Evolutionary conservation across 2,888 invertebrate species (phyloP).

Genomic region (Hypsopygia costalis): DNA sequence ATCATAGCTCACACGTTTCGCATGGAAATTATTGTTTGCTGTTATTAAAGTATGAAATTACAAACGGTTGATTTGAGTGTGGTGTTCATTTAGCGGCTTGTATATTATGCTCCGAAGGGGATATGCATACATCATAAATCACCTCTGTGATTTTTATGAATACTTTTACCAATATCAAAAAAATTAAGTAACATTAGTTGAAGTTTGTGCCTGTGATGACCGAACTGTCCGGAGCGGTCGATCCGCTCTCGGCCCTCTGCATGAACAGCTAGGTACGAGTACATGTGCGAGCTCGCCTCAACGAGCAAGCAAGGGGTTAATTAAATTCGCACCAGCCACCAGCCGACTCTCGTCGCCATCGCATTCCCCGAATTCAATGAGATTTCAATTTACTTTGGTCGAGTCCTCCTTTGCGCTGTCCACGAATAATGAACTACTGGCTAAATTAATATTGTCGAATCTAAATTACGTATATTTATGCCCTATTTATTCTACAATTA

Average conservation of each 20-base stretch:
- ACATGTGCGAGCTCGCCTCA: slow-evolving; percentile 49
- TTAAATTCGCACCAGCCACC: slow-evolving; percentile 76
- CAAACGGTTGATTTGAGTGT: too few species aligned
- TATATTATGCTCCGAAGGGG: too few species aligned
- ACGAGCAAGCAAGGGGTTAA: slow-evolving; percentile 75
- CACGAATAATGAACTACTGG: slow-evolving; percentile 54
- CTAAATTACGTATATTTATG: too few species aligned
- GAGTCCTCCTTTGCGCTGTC: slow-evolving; percentile 48
- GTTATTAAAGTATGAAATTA: too few species aligned
- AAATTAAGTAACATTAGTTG: background rate
- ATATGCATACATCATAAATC: too few species aligned
- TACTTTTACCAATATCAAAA: too few species aligned
- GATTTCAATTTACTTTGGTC: slow-evolving; percentile 78
- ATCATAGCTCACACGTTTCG: too few species aligned
- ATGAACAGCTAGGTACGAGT: slow-evolving; percentile 7
- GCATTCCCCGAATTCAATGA: slow-evolving; percentile 78
- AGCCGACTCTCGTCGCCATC: slow-evolving; percentile 58
- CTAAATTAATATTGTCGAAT: slow-evolving; percentile 5
- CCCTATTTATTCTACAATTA: too few species aligned
- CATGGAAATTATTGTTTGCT: too few species aligned
- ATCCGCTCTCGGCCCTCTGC: background rate
- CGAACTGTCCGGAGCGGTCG: background rate
- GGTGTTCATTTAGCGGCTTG: too few species aligned
- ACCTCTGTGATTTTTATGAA: too few species aligned
- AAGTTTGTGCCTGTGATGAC: background rate